Evolutionary conservation across 2,888 invertebrate genomes (phyloP).

Genomic region (Sinelater perroti): DNA sequence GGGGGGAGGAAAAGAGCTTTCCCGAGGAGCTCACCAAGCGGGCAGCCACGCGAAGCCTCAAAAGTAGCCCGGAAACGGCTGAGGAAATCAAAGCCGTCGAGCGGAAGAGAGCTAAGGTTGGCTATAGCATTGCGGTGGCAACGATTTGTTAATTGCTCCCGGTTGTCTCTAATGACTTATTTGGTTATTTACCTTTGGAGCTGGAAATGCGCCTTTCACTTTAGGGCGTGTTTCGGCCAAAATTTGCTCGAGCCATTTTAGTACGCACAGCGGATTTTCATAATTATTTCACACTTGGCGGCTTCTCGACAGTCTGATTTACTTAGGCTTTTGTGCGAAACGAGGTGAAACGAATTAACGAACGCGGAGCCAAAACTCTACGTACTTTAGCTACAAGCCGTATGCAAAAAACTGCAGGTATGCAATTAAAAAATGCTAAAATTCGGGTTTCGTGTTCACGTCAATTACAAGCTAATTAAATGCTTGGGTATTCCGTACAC

Average conservation of each 20-base stretch:
- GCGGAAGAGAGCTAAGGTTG: slow-evolving; percentile 82
- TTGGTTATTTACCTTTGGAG: too few species aligned
- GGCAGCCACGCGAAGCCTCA: slow-evolving; percentile 65
- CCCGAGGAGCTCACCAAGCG: slow-evolving; percentile 74
- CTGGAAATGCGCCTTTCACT: too few species aligned
- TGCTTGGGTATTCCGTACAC: too few species aligned
- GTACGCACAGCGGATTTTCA: slow-evolving; percentile 21
- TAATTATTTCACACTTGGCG: slow-evolving; percentile 8
- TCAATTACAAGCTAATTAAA: too few species aligned
- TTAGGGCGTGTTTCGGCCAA: too few species aligned
- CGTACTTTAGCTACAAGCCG: too few species aligned
- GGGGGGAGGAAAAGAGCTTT: slow-evolving; percentile 82
- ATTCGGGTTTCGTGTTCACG: too few species aligned
- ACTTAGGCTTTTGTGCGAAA: not conserved
- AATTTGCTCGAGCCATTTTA: too few species aligned
- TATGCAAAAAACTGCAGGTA: too few species aligned
- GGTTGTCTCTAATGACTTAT: too few species aligned
- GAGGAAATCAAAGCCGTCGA: slow-evolving; percentile 66
- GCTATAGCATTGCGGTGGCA: slow-evolving; percentile 35
- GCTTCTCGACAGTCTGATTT: not conserved
- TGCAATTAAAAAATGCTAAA: too few species aligned
- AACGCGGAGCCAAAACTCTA: too few species aligned
- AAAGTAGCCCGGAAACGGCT: slow-evolving; percentile 66
- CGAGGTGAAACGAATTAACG: slow-evolving; percentile 3
- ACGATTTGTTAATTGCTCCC: not conserved